Base-by-base conservation (phyloP, 2,888 invertebrate species). In the Ornithoptera priamus region DNA sequence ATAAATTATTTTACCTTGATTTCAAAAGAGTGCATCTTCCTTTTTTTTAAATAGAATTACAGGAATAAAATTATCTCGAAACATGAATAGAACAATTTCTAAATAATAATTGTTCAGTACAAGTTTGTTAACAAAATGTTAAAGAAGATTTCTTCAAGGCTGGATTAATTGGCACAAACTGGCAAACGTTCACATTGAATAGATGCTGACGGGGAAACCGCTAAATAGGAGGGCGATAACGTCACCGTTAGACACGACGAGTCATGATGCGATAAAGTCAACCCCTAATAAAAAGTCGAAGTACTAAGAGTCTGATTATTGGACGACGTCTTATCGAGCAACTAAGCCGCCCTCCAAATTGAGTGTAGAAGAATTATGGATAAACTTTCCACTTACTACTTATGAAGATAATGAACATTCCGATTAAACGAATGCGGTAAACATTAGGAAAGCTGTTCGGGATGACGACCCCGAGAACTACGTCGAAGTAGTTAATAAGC, bases 281-380 rank as follows among this genome's bases (percentile, higher is more conserved):
- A 77, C 81, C 85, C 78, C 81, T 80, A 87, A 89, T 89, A 90
- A 89, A 88, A 87, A 83, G 80, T 81, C 82, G 80, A 83, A 86
- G 82, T 79, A 84, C 85, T 84, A 79, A 77, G 78, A 78, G 79
- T 80, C 82, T 85, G 86, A 89, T 90, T 89, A 90, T 89, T 86
- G 83, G 84, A 78, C 81, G 82, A 73, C 80, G 81, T 79, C 88
- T 91, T 92, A 92, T 92, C 90, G 81, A 81, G 78, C 79, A 80
- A 84, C 84, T 86, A 81, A 84, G 85, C 80, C 78, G 79, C 86
- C 88, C 86, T 87, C 90, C 85, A 88, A 91, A 91, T 91, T 88
- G 87, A 87, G 84, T 81, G 83, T 86, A 87, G 82, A 81, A 88
- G 86, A 92, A 87, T 89, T 92, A 91, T 92, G 87, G 89, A 79